These are phyloP conservation scores for Caenorhabditis sinica DNA, from an alignment of 2,888 invertebrate species.

Conservation along the genomic window DNA sequence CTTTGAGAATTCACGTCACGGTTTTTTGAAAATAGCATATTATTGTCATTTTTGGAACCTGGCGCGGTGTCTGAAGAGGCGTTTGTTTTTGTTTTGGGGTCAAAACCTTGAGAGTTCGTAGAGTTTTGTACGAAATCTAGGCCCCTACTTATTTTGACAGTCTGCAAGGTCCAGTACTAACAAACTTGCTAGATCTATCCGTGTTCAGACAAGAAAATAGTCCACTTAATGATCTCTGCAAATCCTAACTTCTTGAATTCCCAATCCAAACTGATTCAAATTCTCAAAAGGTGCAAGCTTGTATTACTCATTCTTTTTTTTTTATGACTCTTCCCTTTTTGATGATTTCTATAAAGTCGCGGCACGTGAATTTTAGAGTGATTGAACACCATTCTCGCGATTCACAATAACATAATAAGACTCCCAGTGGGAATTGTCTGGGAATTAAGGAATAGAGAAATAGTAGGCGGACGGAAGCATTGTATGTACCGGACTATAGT, in stretches of 20 bases:
- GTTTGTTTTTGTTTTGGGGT: not conserved
- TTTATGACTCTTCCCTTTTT: not conserved
- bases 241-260: not conserved
- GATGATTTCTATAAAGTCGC: no score
- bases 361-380: not conserved
- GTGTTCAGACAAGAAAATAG: not conserved
- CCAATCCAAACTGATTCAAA: not conserved
- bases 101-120: no score
- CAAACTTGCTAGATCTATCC: no score
- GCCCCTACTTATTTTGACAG: no score
- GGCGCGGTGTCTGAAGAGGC: not conserved
- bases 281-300: not conserved
- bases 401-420: not conserved
- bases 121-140: no score
- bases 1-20: slow-evolving; percentile 3
- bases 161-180: no score
- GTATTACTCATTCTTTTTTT: not conserved
- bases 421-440: slow-evolving; percentile 5
- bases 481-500: not conserved
- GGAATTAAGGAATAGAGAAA: not conserved
- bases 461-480: not conserved
- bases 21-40: not conserved
- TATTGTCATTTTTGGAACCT: not conserved
- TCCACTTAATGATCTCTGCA: not conserved
- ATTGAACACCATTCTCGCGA: slow-evolving; percentile 1